Base-by-base conservation (phyloP, 1,140 invertebrate genomes). In the Micrasema minimum region DNA sequence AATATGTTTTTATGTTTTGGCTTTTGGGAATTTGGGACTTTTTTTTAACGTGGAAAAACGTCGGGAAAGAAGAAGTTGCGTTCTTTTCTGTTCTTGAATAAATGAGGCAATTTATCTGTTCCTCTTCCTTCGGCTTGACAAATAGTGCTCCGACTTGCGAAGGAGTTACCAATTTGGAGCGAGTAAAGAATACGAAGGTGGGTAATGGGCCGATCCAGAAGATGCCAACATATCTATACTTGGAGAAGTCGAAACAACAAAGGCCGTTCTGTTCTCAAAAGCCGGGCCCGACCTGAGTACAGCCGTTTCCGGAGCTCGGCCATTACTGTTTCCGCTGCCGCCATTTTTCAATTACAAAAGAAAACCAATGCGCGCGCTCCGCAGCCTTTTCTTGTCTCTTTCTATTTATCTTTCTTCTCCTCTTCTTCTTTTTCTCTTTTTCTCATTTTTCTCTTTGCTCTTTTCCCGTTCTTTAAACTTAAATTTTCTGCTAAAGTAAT, bases 321-420 rank as follows among this genome's bases (percentile, higher is more conserved):
- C 71, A 70, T 71, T 76, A 72, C 67, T 67, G 71, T 51, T 70
- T 72, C 72, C 74, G 72, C 69, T 48, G 45, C 65, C 72, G 65
- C 72, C 72, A 75, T 75, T 75, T 75, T 75, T 75, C 72, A 75
- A 75, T 71, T 75, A 71, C 72, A 71, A 71, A 75, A 71, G 69
- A 75, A 75, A 75, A 68, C n/a, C 64, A 75, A 69, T 71, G 69
- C 72, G 48, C 65, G 50, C 59, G 70, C 66, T 65, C 65, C 64
- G 35, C 66, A 62, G 66, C 45, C 43, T 55, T 59, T 38, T 73
- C 59, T 66, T 66, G 64, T 77, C 62, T 74, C 66, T 72, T 50
- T 72, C 57, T 74, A 73, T 68, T 75, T 72, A 57, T 66, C 62
- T 61, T 69, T 64, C 51, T 46, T 69, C 41, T 61, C 51, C 16